phyloP scores from a whole-genome alignment of 1,140 invertebrate genomes.

The Drosophila chauvacae region DNA sequence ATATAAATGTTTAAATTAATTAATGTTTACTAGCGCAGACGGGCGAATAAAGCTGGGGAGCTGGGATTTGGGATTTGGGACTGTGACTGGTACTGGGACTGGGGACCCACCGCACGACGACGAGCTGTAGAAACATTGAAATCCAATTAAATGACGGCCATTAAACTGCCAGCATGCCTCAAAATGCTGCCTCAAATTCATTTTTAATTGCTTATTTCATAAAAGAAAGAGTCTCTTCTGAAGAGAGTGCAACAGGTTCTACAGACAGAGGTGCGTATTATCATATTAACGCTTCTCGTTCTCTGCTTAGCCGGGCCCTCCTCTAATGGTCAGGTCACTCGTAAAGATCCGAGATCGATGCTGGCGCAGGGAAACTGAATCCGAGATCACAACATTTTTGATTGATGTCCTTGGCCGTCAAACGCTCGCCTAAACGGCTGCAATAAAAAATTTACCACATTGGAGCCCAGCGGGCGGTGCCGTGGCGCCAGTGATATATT shows the following conservation, averaged over 20 bases:
- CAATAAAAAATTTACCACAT: conserved; percentile 81
- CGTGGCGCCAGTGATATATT: conserved; percentile 81
- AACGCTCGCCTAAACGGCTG: conserved; percentile 79
- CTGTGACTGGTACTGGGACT: neutral
- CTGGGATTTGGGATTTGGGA: neutral
- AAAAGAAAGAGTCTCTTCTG: conserved; percentile 29
- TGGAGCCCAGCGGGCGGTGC: conserved; percentile 71
- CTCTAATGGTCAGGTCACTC: conserved; percentile 27
- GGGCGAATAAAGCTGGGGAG: conserved; percentile 20
- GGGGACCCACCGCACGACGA: conserved; percentile 57
- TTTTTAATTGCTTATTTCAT: conserved; percentile 81
- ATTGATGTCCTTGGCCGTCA: conserved; percentile 79
- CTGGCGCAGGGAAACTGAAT: neutral
- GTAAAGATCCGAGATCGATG: conserved; percentile 22
- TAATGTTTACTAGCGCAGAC: conserved; percentile 70
- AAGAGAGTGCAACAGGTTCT: conserved; percentile 49
- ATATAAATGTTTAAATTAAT: conserved; percentile 82
- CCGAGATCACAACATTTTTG: conserved; percentile 56
- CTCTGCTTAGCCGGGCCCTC: conserved; percentile 14
- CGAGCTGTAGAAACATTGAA: conserved; percentile 69
- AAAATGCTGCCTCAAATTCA: conserved; percentile 61
- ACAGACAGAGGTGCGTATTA: conserved; percentile 70
- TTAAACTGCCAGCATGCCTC: conserved; percentile 72
- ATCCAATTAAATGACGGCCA: conserved; percentile 74
- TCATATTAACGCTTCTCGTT: conserved; percentile 73